Conservation (phyloP, 2,797 vertebrate species). For the Anguilla pacifica region DNA sequence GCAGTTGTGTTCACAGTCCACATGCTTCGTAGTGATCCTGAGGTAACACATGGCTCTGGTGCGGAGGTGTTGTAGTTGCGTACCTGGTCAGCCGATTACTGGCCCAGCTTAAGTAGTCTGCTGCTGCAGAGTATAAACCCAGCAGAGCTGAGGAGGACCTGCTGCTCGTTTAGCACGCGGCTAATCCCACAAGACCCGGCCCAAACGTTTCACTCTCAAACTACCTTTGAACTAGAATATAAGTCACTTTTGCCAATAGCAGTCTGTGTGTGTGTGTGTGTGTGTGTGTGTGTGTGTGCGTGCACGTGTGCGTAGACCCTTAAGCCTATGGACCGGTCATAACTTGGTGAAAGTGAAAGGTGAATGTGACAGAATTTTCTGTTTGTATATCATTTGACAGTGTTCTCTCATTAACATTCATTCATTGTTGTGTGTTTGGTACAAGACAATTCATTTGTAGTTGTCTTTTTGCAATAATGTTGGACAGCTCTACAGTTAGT, state of each 20-base stretch:
- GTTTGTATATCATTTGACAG: not conserved
- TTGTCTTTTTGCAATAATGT: not conserved
- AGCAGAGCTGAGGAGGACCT: not conserved
- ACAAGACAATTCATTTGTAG: not conserved
- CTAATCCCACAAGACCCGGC: not conserved
- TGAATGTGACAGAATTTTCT: too few species aligned
- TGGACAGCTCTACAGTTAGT: not conserved
- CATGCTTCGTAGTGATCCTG: too few species aligned
- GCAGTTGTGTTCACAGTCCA: not conserved
- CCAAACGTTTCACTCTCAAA: not conserved
- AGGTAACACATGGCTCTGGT: not conserved
- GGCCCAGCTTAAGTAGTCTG: not conserved
- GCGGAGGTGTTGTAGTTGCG: not conserved
- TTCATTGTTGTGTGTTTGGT: not conserved
- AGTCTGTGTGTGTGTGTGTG: too few species aligned
- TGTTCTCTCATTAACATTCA: not conserved
- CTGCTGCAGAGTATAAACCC: not conserved
- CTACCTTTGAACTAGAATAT: not conserved
- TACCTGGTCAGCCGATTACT: slow-evolving; percentile 5
- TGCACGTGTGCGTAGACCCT: not conserved
- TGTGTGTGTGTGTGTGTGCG: not conserved
- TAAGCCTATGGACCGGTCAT: not conserved
- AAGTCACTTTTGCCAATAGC: not conserved
- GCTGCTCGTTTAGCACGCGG: not conserved
- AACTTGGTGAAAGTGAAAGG: too few species aligned